These are phyloP conservation scores for Symphodus melops DNA, from an alignment of 2,113 vertebrate species.

Conservation along the genomic window DNA sequence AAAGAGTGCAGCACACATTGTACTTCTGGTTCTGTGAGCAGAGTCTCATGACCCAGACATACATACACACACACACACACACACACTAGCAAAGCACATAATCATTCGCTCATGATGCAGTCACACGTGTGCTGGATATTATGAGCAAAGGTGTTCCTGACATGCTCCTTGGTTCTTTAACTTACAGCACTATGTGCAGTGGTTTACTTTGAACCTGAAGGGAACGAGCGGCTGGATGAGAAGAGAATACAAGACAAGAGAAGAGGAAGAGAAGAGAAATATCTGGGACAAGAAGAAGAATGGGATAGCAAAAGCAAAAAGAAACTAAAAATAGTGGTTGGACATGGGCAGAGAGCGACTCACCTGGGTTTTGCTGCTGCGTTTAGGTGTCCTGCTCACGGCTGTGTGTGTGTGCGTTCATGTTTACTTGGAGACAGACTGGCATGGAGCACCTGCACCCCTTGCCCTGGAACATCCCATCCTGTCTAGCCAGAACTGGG, in stretches of 20 bases:
- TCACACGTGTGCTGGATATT: slow-evolving; percentile 13
- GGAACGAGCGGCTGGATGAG: neutral
- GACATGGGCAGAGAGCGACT: slow-evolving; percentile 68
- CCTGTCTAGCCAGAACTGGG: slow-evolving; percentile 15
- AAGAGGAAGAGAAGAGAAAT: slow-evolving; percentile 11
- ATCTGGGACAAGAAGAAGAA: slow-evolving; percentile 24
- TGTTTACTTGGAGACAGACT: slow-evolving; percentile 72
- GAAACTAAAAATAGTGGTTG: slow-evolving; percentile 2
- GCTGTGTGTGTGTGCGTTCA: slow-evolving; percentile 70
- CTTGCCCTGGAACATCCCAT: slow-evolving; percentile 23
- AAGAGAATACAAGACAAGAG: slow-evolving; percentile 1
- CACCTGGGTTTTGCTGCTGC: slow-evolving; percentile 64
- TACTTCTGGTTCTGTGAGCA: slow-evolving; percentile 32
- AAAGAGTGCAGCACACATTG: slow-evolving; percentile 51
- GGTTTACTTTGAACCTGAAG: slow-evolving; percentile 37
- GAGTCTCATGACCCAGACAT: slow-evolving; percentile 16
- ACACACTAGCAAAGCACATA: slow-evolving; percentile 1
- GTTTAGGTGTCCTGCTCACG: slow-evolving; percentile 62
- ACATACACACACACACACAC: neutral
- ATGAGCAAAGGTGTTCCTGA: slow-evolving; percentile 10
- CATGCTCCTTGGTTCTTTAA: slow-evolving; percentile 5
- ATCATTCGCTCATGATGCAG: slow-evolving; percentile 16
- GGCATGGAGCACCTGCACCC: slow-evolving; percentile 34
- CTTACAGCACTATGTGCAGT: neutral
- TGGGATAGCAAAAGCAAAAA: slow-evolving; percentile 47